Percentiles rank a stretch among this genome's conserved stretches.
These are phyloP conservation scores for Latrodectus elegans DNA, from an alignment of 2,888 invertebrate genomes.

Conservation along the genomic window DNA sequence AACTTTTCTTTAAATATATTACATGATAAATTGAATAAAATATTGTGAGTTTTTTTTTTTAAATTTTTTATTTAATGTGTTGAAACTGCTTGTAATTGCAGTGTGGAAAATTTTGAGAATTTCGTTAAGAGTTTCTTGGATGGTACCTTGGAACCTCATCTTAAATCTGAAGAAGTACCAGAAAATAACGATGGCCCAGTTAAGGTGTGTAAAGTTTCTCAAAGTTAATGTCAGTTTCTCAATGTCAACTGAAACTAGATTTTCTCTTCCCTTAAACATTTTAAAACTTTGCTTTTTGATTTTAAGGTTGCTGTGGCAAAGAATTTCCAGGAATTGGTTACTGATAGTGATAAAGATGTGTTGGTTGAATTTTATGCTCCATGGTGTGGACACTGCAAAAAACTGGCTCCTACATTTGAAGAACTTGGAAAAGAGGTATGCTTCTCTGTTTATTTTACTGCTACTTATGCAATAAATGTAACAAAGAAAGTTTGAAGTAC, in stretches of 20 bases:
- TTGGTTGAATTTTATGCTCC: slow-evolving; percentile 99
- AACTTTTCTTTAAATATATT: no score
- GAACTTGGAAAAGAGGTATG: slow-evolving; percentile 90
- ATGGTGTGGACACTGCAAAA: slow-evolving; percentile 99
- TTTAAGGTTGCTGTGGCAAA: slow-evolving; percentile 90
- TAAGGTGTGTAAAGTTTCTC: slow-evolving; percentile 75
- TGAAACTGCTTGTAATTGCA: slow-evolving; percentile 75
- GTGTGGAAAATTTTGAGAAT: slow-evolving; percentile 86
- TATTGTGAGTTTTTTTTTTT: neutral
- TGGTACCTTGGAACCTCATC: slow-evolving; percentile 89
- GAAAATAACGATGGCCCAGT: slow-evolving; percentile 88
- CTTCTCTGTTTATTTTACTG: neutral
- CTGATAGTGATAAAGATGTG: slow-evolving; percentile 92
- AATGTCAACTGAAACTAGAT: neutral
- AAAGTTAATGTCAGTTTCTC: neutral
- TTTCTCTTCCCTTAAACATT: neutral
- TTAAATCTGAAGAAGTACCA: slow-evolving; percentile 96
- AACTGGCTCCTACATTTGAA: slow-evolving; percentile 92
- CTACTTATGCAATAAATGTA: neutral
- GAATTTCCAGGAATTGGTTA: slow-evolving; percentile 96
- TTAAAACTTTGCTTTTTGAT: neutral
- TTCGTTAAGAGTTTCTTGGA: slow-evolving; percentile 89
- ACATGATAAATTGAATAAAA: no score
- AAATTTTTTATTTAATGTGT: neutral
- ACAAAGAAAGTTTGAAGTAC: no score